Base-by-base conservation (phyloP, 2,797 vertebrate species). In the Falco concolor region DNA sequence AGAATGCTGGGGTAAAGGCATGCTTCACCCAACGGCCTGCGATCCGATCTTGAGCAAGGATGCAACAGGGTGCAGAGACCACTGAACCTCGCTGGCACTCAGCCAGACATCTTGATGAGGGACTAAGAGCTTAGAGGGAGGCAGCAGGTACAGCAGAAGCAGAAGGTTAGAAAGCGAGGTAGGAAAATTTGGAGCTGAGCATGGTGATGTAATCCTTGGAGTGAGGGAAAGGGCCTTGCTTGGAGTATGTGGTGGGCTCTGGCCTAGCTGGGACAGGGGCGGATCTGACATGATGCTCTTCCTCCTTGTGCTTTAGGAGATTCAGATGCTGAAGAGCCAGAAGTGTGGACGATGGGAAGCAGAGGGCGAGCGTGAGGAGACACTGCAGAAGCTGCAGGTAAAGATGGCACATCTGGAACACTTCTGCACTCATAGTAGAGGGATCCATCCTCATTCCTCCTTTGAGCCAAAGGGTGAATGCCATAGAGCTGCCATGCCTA, bases 321-420 rank as follows among this genome's bases (percentile, higher is more conserved):
- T 99, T 82, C 98, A 98, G 96, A 97, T 97, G 70, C 97, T 99
- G 25, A 99, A 98, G 92, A 98, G 97, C 96, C 99, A 99, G 94
- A 99, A 76, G 93, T 96, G 98, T 65, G 32, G 98, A 93, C 83
- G 97, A 18, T 97, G 97, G 12, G 98, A 99, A 77, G 96, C 98
- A 7, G 81, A 95, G 15, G 97, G 97, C 0, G 99, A 99, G 87
- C 98, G 98, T 5, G 98, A 99, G 79, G 99, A 99, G 80, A 98
- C 98, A 0, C 97, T 98, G 82, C 98, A 98, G 96, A 99, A 98
- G 94, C 98, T 99, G 52, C 98, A 99, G 98, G 99, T 99, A 87
- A 87, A 70, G 78, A 18, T 22, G 81, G 80, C 86, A 83, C 52
- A 28, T 25, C 68, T 72, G 80, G 86, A 84, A 12, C 90, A 57